Conservation (phyloP, 64 coral and sea anemone genomes). For the Stichodactyla helianthus region DNA sequence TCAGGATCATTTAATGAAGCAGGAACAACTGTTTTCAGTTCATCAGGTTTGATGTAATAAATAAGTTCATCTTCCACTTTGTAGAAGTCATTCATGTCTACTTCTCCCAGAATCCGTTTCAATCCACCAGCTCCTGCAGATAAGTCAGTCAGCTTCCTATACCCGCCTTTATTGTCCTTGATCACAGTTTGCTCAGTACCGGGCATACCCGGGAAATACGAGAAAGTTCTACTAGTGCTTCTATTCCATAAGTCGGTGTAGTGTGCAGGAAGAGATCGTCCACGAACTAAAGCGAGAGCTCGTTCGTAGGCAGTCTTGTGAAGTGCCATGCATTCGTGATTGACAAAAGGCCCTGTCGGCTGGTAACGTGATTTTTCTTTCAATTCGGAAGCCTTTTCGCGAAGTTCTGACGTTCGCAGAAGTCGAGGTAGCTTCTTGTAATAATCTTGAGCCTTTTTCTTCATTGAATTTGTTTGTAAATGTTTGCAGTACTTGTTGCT, state of each 20-base stretch:
- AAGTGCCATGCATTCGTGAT: slow-evolving; percentile 66
- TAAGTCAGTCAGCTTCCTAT: slow-evolving; percentile 16
- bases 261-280: slow-evolving; percentile 52
- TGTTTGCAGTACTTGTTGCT: slow-evolving; percentile 78
- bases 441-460: slow-evolving; percentile 59
- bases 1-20: slow-evolving; percentile 21
- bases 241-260: slow-evolving; percentile 42
- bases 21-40: slow-evolving; percentile 50
- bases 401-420: slow-evolving; percentile 69
- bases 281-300: slow-evolving; percentile 64
- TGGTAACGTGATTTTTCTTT: background rate
- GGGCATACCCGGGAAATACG: slow-evolving; percentile 57
- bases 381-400: slow-evolving; percentile 41
- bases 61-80: slow-evolving; percentile 69
- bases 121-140: background rate
- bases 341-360: slow-evolving; percentile 3
- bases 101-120: slow-evolving; percentile 61
- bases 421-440: slow-evolving; percentile 67
- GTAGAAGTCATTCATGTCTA: slow-evolving; percentile 94
- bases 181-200: slow-evolving; percentile 25
- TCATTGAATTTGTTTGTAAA: slow-evolving; percentile 10
- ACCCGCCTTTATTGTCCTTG: slow-evolving; percentile 19
- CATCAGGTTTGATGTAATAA: slow-evolving; percentile 71
- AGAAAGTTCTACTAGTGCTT: slow-evolving; percentile 50
- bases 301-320: slow-evolving; percentile 69